Conservation (phyloP, 2,888 invertebrate genomes). For the Tuberolachnus salignus region DNA sequence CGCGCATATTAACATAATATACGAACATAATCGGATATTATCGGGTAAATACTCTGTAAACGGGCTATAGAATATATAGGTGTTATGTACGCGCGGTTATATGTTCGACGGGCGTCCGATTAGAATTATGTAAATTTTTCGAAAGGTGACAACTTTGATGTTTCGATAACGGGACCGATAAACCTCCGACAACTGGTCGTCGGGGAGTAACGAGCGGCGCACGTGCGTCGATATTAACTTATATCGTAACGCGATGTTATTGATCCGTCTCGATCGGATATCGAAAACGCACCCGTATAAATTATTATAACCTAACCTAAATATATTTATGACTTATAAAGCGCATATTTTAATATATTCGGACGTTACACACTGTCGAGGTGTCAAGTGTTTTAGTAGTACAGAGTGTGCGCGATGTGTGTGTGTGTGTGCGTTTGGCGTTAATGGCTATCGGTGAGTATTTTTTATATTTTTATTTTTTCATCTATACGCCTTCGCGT, state of each 20-base stretch:
- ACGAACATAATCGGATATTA: no score
- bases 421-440: no score
- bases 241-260: not conserved
- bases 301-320: not conserved
- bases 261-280: slow-evolving; percentile 14
- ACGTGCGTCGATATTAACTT: not conserved
- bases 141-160: slow-evolving; percentile 26
- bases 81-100: not conserved
- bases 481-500: no score
- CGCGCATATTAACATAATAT: no score
- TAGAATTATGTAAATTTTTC: slow-evolving; percentile 17
- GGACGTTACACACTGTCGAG: not conserved
- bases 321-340: no score
- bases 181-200: not conserved
- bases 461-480: no score
- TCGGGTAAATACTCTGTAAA: no score
- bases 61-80: no score
- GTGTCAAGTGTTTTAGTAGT: no score
- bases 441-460: no score
- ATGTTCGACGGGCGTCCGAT: not conserved
- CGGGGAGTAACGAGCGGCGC: not conserved
- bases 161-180: slow-evolving; percentile 27
- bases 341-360: no score
- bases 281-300: not conserved
- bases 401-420: no score